Percentiles rank a stretch among this genome's conserved stretches.
Conservation (phyloP, 1,140 invertebrate species). For the Magallana ariakensis region DNA sequence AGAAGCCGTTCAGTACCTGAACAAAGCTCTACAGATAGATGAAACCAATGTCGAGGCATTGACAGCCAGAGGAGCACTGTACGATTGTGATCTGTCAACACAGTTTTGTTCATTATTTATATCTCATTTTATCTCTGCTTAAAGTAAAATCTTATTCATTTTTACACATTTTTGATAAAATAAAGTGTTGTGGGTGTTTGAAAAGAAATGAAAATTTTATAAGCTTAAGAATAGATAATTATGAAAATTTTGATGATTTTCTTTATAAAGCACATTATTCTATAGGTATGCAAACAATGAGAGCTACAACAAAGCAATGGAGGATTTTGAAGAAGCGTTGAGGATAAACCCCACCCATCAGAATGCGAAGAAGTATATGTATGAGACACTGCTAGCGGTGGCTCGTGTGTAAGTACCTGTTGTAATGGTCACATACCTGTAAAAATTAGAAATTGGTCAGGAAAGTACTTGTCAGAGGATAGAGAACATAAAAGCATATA, state of each 20-base stretch:
- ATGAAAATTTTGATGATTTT: neutral
- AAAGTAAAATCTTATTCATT: too few relatives aligned
- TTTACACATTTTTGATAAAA: too few relatives aligned
- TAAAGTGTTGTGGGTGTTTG: too few relatives aligned
- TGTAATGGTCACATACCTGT: neutral
- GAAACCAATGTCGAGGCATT: slow-evolving; percentile 95
- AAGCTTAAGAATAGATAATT: too few relatives aligned
- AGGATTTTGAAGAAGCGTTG: slow-evolving; percentile 95
- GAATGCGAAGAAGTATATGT: slow-evolving; percentile 97
- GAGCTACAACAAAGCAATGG: slow-evolving; percentile 94
- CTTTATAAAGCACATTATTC: neutral
- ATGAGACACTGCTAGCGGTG: slow-evolving; percentile 92
- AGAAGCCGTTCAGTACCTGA: slow-evolving; percentile 96
- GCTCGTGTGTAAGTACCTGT: slow-evolving; percentile 83
- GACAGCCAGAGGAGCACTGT: slow-evolving; percentile 94
- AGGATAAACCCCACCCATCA: slow-evolving; percentile 92
- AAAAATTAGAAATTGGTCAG: neutral
- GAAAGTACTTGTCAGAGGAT: too few relatives aligned
- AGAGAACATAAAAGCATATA: neutral
- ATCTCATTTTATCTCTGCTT: too few relatives aligned
- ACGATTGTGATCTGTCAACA: slow-evolving; percentile 72
- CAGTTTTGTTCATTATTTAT: too few relatives aligned
- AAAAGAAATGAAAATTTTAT: too few relatives aligned
- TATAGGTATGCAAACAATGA: slow-evolving; percentile 93
- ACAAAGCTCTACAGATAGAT: slow-evolving; percentile 95